Conservation (phyloP, 2,113 vertebrate species). For the Cisticola juncidis region DNA sequence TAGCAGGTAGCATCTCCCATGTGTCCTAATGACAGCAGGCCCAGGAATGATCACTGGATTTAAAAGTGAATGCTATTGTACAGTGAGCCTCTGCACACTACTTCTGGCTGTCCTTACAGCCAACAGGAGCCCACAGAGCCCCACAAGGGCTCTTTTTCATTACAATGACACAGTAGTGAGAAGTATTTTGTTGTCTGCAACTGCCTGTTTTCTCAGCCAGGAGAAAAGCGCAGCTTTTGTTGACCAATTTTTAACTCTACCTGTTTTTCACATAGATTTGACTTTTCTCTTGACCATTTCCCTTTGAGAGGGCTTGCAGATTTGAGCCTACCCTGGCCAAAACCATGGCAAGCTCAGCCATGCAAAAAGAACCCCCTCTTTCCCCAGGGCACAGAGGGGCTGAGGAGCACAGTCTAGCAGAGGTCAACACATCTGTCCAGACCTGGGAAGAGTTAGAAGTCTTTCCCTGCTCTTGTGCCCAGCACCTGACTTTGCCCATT, state of each 20-base stretch:
- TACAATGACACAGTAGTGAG: neutral
- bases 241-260: neutral
- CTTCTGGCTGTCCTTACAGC: neutral
- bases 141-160: neutral
- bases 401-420: rapidly evolving
- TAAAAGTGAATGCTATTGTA: neutral
- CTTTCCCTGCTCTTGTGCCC: neutral
- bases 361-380: neutral
- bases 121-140: no score
- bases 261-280: neutral
- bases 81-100: neutral
- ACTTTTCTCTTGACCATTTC: neutral
- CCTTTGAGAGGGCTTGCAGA: neutral
- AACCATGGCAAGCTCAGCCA: neutral
- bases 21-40: neutral
- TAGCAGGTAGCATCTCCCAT: neutral
- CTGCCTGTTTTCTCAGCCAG: neutral
- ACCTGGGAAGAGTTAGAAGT: neutral
- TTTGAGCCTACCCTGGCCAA: neutral
- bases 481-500: neutral
- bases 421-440: neutral
- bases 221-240: neutral
- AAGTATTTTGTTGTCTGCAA: neutral
- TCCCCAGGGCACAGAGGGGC: neutral
- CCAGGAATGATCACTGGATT: neutral